Conservation (phyloP, 2,797 vertebrate species). For the Rachycentron canadum region DNA sequence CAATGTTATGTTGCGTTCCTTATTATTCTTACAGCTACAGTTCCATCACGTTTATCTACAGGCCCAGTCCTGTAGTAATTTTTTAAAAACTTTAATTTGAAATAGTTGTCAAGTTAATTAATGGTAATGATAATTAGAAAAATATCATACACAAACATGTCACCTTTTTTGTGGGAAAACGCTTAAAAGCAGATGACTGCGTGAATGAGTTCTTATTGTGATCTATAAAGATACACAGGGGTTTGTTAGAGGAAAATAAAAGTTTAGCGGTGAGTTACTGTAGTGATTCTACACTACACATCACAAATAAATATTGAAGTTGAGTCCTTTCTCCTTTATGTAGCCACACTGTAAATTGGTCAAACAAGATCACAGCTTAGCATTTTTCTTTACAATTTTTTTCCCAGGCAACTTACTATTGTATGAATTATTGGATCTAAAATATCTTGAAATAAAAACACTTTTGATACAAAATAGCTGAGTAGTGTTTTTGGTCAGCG, state of each 20-base stretch:
- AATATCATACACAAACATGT: neutral
- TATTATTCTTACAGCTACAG: neutral
- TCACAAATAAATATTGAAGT: neutral
- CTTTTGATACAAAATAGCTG: constrained; percentile 8
- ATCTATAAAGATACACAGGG: neutral
- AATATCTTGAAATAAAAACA: constrained; percentile 32
- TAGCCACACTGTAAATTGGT: neutral
- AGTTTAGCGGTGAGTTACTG: neutral
- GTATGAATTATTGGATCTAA: constrained; percentile 1
- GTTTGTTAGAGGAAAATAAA: neutral
- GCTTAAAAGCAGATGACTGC: neutral
- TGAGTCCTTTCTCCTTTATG: neutral
- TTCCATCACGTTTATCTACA: neutral
- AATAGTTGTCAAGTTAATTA: neutral
- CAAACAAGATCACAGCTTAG: neutral
- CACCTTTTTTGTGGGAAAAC: neutral
- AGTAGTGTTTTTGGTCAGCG: neutral
- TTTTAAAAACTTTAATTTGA: neutral
- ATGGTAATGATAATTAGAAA: neutral
- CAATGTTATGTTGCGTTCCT: neutral
- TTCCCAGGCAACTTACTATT: neutral
- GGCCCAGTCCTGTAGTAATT: neutral
- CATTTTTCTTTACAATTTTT: neutral
- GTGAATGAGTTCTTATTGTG: too few species aligned
- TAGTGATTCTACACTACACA: neutral